Conservation (phyloP, 2,888 invertebrate species). For the Ecdyonurus torrentis region DNA sequence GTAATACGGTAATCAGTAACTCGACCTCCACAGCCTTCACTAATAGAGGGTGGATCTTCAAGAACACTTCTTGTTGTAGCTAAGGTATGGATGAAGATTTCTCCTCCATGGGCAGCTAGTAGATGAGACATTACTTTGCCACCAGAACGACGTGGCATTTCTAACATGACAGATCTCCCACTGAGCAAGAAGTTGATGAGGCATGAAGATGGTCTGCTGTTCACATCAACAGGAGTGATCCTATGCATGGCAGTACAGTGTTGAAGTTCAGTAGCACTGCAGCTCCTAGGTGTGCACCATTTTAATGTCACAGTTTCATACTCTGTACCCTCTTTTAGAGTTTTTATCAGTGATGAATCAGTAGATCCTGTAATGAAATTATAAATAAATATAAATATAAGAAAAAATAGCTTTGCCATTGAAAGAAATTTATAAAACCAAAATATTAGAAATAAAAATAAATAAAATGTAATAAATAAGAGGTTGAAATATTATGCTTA, state of each 20-base stretch:
- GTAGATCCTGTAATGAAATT: slow-evolving; percentile 19
- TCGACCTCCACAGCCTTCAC: slow-evolving; percentile 85
- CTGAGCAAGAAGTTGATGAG: slow-evolving; percentile 93
- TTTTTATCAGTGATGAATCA: slow-evolving; percentile 44
- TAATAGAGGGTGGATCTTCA: slow-evolving; percentile 90
- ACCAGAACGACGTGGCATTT: slow-evolving; percentile 65
- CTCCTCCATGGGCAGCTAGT: slow-evolving; percentile 84
- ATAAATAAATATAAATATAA: slow-evolving; percentile 7
- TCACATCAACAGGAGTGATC: slow-evolving; percentile 92
- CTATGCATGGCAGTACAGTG: slow-evolving; percentile 73
- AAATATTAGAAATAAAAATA: slow-evolving; percentile 3
- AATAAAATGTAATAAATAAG: slow-evolving; percentile 7
- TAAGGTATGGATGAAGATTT: slow-evolving; percentile 87
- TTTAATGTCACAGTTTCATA: slow-evolving; percentile 79
- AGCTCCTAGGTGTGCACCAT: slow-evolving; percentile 93
- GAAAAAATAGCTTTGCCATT: slow-evolving; percentile 4
- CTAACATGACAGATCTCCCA: slow-evolving; percentile 81
- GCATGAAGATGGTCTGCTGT: slow-evolving; percentile 87
- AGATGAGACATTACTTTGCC: slow-evolving; percentile 85
- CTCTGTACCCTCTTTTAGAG: slow-evolving; percentile 53
- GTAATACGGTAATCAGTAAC: slow-evolving; percentile 78
- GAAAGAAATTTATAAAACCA: not conserved
- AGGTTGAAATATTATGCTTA: not conserved
- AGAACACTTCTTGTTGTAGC: slow-evolving; percentile 68
- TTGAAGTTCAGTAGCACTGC: slow-evolving; percentile 60